Evolutionary conservation across 1,140 invertebrate species (phyloP), one percentile per base, ranked within the genome.

Genomic region (Calephelis nemesis): DNA sequence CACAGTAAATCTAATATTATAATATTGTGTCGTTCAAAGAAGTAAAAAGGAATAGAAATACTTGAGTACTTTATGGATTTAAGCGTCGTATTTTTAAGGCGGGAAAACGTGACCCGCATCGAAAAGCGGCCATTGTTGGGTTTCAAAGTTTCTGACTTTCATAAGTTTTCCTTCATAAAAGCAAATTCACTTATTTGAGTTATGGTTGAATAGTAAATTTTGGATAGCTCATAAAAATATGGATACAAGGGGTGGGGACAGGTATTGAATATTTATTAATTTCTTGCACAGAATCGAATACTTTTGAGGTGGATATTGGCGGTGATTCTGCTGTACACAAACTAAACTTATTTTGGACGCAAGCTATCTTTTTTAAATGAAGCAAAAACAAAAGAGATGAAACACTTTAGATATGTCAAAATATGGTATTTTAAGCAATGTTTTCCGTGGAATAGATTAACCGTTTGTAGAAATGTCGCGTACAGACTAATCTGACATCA

Each of bases 21-120:
- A 87, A 87, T 88, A 84, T 80, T 75, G 72, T 81, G 79, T 74
- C 76, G 77, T 81, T 87, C 86, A 88, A 90, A 87, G 82, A 79
- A 84, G 87, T 74, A 80, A 7, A 7, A 45, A 45, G 42, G 42
- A 87, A 87, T 87, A 86, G 85, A 84, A 90, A 88, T 88, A 87
- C 88, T 87, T 80, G 77, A 82, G 83, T 88, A 86, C 84, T 88
- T 88, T 88, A 88, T 88, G 81, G 88, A 87, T 88, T 90, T 88
- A 88, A 88, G 81, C 83, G 83, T 77, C 81, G 83, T 85, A 87
- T 88, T 90, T 90, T 90, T 88, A 90, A 90, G 88, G 88, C 88
- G 88, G 84, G 81, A 80, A 83, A 78, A 88, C 88, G 88, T 90
- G 88, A 84, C 82, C 81, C 58, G 88, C 82, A 86, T 90, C 68